Evolutionary conservation across 2,113 vertebrate genomes (phyloP).

Genomic region (Morone chrysops): DNA sequence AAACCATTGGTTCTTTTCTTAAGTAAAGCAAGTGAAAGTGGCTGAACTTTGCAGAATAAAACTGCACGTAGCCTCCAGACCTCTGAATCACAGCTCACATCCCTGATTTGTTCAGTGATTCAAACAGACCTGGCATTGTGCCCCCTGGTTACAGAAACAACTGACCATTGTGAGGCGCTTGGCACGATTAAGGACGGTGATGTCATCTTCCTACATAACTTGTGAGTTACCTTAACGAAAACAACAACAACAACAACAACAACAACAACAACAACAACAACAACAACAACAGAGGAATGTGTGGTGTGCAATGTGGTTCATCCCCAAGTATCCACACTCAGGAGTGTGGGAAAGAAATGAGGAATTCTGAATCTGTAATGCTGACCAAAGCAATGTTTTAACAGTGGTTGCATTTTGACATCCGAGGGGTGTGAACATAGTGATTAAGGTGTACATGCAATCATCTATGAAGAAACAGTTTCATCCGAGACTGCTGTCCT

Average conservation of each 20-base stretch:
- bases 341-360: neutral
- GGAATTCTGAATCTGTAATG: neutral
- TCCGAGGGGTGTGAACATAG: neutral
- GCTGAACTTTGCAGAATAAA: neutral
- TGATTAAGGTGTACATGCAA: neutral
- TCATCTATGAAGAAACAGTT: neutral
- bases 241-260: too few species aligned
- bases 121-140: neutral
- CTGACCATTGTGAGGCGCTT: neutral
- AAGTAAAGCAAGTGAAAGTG: neutral
- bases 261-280: too few species aligned
- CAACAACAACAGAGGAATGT: neutral
- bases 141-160: too few species aligned
- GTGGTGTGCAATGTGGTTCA: neutral
- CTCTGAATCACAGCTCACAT: neutral
- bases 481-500: too few species aligned
- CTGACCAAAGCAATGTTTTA: neutral
- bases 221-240: neutral
- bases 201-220: neutral
- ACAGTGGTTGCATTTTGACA: too few species aligned
- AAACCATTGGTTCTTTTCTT: neutral
- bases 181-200: neutral
- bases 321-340: neutral
- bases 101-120: neutral
- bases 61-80: neutral